Evolutionary conservation across 2,113 vertebrate species (phyloP).

Genomic region (Pardalotus punctatus): DNA sequence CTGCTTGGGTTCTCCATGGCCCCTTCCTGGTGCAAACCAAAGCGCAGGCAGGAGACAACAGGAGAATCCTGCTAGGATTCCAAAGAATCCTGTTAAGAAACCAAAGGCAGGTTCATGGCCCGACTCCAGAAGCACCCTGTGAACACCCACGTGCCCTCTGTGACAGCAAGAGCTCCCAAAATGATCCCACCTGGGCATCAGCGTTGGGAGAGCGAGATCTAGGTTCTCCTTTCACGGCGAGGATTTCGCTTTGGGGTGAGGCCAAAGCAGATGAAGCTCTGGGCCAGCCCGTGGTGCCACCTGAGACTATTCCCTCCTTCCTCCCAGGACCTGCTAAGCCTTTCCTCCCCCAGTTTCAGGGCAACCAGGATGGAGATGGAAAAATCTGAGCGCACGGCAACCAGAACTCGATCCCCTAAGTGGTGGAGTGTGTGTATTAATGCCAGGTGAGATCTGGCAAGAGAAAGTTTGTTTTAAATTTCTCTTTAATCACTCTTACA

Average conservation of each 20-base stretch:
- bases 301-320: neutral
- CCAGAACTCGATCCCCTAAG: conserved; percentile 18
- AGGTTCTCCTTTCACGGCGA: neutral
- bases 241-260: neutral
- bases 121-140: neutral
- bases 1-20: neutral
- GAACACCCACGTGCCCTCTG: neutral
- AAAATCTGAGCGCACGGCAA: neutral
- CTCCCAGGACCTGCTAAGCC: neutral
- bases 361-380: neutral
- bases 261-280: neutral
- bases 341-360: neutral
- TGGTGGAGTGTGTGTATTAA: conserved; percentile 4
- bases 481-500: conserved; percentile 59
- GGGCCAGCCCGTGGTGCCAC: neutral
- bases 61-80: no score
- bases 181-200: neutral
- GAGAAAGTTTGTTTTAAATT: conserved; percentile 42
- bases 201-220: neutral
- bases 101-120: neutral
- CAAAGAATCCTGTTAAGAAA: no score
- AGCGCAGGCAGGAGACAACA: neutral
- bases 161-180: neutral
- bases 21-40: neutral
- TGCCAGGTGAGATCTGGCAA: conserved; percentile 59